Conservation (phyloP, 2,113 vertebrate genomes). For the Saguinus imperator region DNA sequence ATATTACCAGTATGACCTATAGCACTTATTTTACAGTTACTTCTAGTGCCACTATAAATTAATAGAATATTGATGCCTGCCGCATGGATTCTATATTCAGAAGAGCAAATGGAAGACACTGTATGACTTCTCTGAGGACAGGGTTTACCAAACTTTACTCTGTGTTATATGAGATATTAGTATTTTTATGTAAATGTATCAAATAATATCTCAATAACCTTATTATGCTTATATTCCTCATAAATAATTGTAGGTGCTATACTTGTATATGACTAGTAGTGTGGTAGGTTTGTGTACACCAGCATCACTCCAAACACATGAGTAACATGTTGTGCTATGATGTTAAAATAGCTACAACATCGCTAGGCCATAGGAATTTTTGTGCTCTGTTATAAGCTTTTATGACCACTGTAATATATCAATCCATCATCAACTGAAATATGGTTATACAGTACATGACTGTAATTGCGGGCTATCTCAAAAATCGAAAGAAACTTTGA, state of each 20-base stretch:
- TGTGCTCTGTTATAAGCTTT: background rate
- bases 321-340: background rate
- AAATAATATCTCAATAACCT: background rate
- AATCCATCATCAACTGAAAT: background rate
- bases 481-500: background rate
- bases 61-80: background rate
- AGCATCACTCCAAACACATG: background rate
- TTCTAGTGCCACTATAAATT: conserved; percentile 40
- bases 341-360: background rate
- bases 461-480: background rate
- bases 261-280: background rate
- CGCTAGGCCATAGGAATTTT: background rate
- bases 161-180: background rate
- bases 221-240: background rate
- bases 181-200: background rate
- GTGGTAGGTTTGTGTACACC: background rate
- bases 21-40: conserved; percentile 23
- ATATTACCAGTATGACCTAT: conserved; percentile 53
- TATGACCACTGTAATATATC: background rate
- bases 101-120: conserved; percentile 14
- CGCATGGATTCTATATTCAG: background rate
- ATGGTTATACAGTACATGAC: background rate
- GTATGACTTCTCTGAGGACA: background rate
- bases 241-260: background rate
- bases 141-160: background rate